Percentiles rank a stretch among this genome's conserved stretches.
Evolutionary conservation across 2,797 vertebrate species (phyloP).

Genomic region (Gastrophryne carolinensis): DNA sequence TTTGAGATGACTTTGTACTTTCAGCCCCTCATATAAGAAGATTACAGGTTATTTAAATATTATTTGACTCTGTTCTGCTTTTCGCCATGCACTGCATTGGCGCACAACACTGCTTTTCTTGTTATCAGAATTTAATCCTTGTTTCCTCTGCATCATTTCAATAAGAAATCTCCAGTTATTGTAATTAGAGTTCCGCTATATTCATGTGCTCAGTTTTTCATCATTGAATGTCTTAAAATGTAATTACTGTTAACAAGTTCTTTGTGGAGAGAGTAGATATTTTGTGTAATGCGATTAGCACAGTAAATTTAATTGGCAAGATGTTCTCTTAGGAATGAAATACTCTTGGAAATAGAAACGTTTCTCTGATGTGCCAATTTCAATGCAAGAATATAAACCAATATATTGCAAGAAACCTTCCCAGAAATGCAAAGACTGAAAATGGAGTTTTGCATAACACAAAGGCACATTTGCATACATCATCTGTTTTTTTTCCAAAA

Average conservation of each 20-base stretch:
- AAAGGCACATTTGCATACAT: background rate
- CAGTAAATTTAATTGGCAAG: conserved; percentile 71
- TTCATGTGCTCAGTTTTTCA: conserved; percentile 61
- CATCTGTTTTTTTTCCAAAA: background rate
- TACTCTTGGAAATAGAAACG: conserved; percentile 46
- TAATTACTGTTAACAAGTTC: conserved; percentile 73
- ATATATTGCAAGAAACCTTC: conserved; percentile 51
- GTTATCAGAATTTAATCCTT: conserved; percentile 60
- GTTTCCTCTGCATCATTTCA: conserved; percentile 65
- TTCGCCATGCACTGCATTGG: background rate
- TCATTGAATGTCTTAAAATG: conserved; percentile 66
- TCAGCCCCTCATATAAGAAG: background rate
- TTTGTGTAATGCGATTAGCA: conserved; percentile 66
- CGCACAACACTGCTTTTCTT: background rate
- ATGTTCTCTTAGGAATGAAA: conserved; percentile 63
- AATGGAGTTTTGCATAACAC: background rate
- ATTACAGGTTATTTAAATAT: background rate
- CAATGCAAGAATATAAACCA: conserved; percentile 38
- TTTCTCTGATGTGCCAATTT: conserved; percentile 47
- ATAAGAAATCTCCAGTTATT: conserved; percentile 57
- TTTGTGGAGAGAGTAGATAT: conserved; percentile 69
- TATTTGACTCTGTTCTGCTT: conserved; percentile 10
- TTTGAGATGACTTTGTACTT: no score
- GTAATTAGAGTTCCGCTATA: conserved; percentile 63
- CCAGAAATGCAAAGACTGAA: conserved; percentile 12